Evolutionary conservation across 2,888 invertebrate genomes (phyloP).

Genomic region (Drosophila infuscata): DNA sequence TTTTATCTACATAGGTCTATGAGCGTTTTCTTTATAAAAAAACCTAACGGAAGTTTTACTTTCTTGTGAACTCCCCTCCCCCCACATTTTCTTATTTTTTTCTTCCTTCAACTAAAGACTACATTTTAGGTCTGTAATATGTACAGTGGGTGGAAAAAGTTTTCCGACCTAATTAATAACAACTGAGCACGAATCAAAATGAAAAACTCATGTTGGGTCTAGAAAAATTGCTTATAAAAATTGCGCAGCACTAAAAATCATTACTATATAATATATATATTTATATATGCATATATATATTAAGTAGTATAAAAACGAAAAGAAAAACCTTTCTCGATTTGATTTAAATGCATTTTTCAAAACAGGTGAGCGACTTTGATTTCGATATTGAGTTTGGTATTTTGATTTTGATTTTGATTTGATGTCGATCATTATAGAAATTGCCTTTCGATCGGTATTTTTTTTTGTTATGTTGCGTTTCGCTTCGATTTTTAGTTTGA

Average conservation of each 20-base stretch:
- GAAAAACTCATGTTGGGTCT: constrained; percentile 60
- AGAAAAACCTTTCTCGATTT: constrained; percentile 48
- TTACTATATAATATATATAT: constrained; percentile 22
- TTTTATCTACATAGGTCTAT: constrained; percentile 81
- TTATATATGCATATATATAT: constrained; percentile 20
- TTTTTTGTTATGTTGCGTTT: constrained; percentile 32
- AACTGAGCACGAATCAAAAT: constrained; percentile 43
- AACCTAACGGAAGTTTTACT: constrained; percentile 60
- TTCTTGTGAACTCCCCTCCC: too few relatives aligned
- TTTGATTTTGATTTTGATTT: constrained; percentile 46
- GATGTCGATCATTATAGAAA: constrained; percentile 12
- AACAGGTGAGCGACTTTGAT: constrained; percentile 80
- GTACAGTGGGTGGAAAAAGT: constrained; percentile 61
- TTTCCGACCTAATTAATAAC: constrained; percentile 35
- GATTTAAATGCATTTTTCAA: constrained; percentile 77
- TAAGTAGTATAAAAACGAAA: constrained; percentile 63
- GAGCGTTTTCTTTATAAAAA: constrained; percentile 57
- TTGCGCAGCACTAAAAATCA: constrained; percentile 55
- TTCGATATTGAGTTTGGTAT: constrained; percentile 53
- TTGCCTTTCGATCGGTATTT: constrained; percentile 24
- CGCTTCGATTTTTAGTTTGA: constrained; percentile 41
- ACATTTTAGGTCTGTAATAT: constrained; percentile 37
- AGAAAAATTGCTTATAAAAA: constrained; percentile 80
- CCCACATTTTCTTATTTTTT: background rate
- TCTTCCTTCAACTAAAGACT: constrained; percentile 48